These are phyloP conservation scores for Thaumetopoea pityocampa DNA, from an alignment of 1,140 invertebrate species.

Conservation along the genomic window DNA sequence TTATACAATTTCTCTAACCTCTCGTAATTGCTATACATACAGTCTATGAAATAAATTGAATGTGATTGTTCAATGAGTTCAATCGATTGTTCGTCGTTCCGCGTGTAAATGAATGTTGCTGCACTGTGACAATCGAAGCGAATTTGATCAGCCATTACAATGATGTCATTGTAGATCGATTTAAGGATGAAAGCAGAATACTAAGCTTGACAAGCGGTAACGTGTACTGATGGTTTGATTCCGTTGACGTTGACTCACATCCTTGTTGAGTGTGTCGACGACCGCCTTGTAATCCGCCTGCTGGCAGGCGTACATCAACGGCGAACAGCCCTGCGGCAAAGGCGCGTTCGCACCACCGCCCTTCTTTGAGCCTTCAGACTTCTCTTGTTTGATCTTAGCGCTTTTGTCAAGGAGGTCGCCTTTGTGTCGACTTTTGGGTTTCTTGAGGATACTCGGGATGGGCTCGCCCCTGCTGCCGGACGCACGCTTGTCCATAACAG, in stretches of 20 bases:
- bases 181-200: no score
- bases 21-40: neutral
- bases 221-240: neutral
- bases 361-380: conserved; percentile 42
- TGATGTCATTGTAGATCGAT: no score
- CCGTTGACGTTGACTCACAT: conserved; percentile 49
- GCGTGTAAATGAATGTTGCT: no score
- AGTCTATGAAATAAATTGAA: no score
- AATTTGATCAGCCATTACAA: no score
- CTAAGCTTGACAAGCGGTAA: neutral
- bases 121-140: no score
- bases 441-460: conserved; percentile 66
- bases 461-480: conserved; percentile 53
- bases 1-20: neutral
- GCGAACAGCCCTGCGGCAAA: conserved; percentile 79
- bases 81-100: no score
- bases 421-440: conserved; percentile 45
- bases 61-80: no score
- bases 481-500: conserved; percentile 67
- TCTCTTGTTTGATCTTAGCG: conserved; percentile 60
- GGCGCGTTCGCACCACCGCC: conserved; percentile 48
- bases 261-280: conserved; percentile 68
- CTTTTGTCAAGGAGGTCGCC: conserved; percentile 63
- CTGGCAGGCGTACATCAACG: conserved; percentile 93
- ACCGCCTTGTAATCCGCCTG: conserved; percentile 78